Conservation (phyloP, 1,140 invertebrate species). For the Philopotamus ludificatus region DNA sequence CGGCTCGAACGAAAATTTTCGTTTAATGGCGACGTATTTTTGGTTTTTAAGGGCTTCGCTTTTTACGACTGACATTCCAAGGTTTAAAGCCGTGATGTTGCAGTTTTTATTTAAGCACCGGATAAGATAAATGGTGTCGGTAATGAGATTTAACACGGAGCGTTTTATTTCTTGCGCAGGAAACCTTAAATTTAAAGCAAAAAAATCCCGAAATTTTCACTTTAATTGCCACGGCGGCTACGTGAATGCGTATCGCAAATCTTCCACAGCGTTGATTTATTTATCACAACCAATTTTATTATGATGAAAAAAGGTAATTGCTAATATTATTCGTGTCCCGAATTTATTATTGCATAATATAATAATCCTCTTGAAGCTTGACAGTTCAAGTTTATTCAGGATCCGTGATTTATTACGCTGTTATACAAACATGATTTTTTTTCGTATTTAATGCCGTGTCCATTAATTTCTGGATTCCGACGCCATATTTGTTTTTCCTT, state of each 20-base stretch:
- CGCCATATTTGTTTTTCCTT: too few species aligned
- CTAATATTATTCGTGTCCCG: too few species aligned
- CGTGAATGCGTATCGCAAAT: too few species aligned
- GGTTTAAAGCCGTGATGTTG: neutral
- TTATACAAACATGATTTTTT: neutral
- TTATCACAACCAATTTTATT: neutral
- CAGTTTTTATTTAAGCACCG: neutral
- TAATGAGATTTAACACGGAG: too few species aligned
- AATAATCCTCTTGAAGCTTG: too few species aligned
- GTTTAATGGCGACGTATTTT: neutral
- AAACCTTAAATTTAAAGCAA: too few species aligned
- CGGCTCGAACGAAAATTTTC: neutral
- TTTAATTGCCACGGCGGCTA: too few species aligned
- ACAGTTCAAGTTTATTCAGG: neutral
- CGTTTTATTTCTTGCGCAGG: too few species aligned
- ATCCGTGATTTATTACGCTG: neutral
- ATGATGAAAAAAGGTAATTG: too few species aligned
- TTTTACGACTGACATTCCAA: neutral
- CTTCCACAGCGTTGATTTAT: too few species aligned
- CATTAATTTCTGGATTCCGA: conserved; percentile 16
- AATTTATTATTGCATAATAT: too few species aligned
- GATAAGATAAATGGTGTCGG: neutral
- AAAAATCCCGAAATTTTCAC: too few species aligned
- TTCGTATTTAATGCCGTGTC: neutral
- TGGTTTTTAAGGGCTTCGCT: neutral